Base-by-base conservation (phyloP, 2,797 vertebrate genomes). In the Pachyuromys duprasi region DNA sequence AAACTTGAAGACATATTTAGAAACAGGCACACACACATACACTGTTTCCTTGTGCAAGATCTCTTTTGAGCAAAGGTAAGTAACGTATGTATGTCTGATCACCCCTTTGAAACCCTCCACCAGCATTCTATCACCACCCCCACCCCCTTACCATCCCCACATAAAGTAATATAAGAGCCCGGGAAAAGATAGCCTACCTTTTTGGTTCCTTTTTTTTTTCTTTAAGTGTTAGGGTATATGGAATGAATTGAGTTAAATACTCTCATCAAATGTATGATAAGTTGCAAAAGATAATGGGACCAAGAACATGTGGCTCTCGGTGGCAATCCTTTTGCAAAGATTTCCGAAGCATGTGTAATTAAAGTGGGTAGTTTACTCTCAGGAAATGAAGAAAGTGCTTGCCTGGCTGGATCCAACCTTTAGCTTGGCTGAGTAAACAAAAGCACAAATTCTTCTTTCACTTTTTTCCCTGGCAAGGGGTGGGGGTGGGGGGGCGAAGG, bases 21-120 rank as follows among this genome's bases (percentile, higher is more conserved):
- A 96, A 95, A 94, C 78, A 97, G 13, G 89, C 82, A 82, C 70
- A 76, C 70, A 76, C 20, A 86, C 45, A 67, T 53, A 79, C 33
- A 79, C 90, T 92, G 8, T 97, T 97, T 98, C 98, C 97, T 97
- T 97, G 98, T 96, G 97, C 97, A 97, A 95, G 89, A 93, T 97
- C 98, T 96, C 97, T 98, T 98, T 98, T 98, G 97, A 97, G 95
- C 97, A 98, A 99, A 99, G 99, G 99, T 99, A 99, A 97, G 99
- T 98, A 98, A 93, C 95, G 97, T 33, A 91, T 36, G 75, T 33
- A 91, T 36, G 79, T 94, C 87, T 86, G 81, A 96, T 97, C 90
- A 94, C 79, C 93, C n/a, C 93, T 60, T 94, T 42, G 55, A 78
- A 55, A 84, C n/a, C 53, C 36, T 79, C 55, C 60, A 45, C 87